phyloP scores from a whole-genome alignment of 2,888 invertebrate species.

The Augochlorella aurata region DNA sequence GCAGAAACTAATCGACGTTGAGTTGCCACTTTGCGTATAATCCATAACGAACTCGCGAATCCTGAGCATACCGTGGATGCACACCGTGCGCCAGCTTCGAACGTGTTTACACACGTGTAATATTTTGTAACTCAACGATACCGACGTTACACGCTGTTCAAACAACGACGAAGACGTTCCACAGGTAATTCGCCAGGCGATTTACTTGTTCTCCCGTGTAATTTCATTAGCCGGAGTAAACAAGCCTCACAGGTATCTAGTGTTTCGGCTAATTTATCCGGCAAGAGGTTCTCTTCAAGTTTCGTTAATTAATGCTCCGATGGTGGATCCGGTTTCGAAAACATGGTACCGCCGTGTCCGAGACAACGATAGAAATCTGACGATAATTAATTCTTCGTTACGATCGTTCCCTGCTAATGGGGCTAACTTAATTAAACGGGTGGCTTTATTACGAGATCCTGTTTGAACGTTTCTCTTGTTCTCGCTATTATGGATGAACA shows the following conservation, averaged over 20 bases:
- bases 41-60: constrained; percentile 3
- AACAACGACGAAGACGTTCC: neutral
- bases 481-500: neutral
- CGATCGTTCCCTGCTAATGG: constrained; percentile 2
- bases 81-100: neutral
- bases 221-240: constrained; percentile 18
- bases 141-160: neutral
- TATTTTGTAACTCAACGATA: neutral
- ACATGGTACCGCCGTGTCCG: constrained; percentile 7
- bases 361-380: neutral
- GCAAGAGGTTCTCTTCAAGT: constrained; percentile 25
- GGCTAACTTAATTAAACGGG: constrained; percentile 10
- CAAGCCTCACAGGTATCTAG: constrained; percentile 3
- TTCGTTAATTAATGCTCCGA: constrained; percentile 44
- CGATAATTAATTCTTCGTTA: constrained; percentile 40
- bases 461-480: neutral
- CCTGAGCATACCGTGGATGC: neutral
- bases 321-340: constrained; percentile 2
- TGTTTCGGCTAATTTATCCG: constrained; percentile 21
- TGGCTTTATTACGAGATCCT: neutral
- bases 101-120: neutral
- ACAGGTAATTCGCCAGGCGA: neutral
- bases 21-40: constrained; percentile 16
- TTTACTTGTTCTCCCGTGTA: neutral
- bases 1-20: constrained; percentile 17